Evolutionary conservation across 2,113 vertebrate species (phyloP), one percentile per base, ranked within the genome.

Genomic region (Athene noctua): DNA sequence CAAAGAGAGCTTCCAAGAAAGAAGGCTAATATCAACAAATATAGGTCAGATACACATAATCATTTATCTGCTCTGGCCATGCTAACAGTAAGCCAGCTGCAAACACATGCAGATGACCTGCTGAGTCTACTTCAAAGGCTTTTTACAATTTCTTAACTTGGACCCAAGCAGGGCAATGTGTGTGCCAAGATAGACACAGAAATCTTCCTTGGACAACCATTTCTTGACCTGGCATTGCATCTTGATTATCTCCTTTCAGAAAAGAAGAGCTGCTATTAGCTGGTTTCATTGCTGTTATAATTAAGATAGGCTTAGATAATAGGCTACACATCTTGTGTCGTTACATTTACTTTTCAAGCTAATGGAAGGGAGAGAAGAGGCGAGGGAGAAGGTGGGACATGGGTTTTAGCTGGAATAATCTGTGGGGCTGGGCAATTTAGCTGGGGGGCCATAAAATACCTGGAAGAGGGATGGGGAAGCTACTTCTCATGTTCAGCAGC

Each of bases 51-150:
- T 75, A 73, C 55, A 84, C 83, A 84, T 94, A 96, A 91, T 38
- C 4, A 29, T 91, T 91, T 91, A 72, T 97, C 85, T 93, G 34
- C 52, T 89, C 57, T 95, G 92, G 78, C 77, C 62, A 81, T 9
- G 18, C 59, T 62, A 81, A 85, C 63, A 86, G 59, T 73, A 92
- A 87, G 94, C 74, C 96, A 96, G 83, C 93, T 94, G 84, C 93
- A 95, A 94, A 88, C 94, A 97, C 78, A 96, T 58, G 94, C 96
- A 97, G 93, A 95, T 34, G 92, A 96, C 88, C 81, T 16, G 55
- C 87, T 85, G 88, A 87, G 92, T 47, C 86, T 92, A 94, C 97
- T 98, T 98, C 97, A 98, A 98, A 98, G 94, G 68, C 70, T 13
- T 36, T 75, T 75, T 44, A 44, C 30, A 67, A 29, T 58, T 91